These are phyloP conservation scores for Anneissia japonica DNA, from an alignment of 35 echinoderm and acorn worm genomes.

Conservation along the genomic window DNA sequence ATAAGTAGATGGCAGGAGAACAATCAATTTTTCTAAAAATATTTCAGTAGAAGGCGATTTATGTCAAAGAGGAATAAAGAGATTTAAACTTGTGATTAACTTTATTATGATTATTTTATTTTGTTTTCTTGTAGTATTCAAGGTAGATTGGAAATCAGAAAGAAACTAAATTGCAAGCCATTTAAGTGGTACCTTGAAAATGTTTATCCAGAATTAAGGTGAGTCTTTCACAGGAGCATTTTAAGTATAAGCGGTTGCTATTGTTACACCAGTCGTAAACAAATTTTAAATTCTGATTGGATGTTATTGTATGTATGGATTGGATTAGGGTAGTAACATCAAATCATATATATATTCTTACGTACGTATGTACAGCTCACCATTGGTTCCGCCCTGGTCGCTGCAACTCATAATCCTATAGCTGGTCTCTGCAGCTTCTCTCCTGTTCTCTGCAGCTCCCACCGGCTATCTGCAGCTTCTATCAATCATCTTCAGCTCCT, in stretches of 20 bases:
- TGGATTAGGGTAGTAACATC: not conserved
- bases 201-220: constrained; percentile 99
- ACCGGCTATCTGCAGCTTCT: too few species aligned
- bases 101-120: too few species aligned
- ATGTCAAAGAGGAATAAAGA: too few species aligned
- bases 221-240: not conserved
- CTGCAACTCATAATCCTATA: not conserved
- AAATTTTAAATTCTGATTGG: not conserved
- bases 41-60: too few species aligned
- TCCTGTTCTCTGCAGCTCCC: too few species aligned
- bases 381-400: not conserved
- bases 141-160: constrained; percentile 63
- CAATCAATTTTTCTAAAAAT: too few species aligned
- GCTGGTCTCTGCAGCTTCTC: too few species aligned
- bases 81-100: too few species aligned
- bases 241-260: not conserved
- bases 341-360: not conserved
- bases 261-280: not conserved
- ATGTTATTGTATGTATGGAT: not conserved
- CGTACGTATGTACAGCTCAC: not conserved
- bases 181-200: constrained; percentile 98
- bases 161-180: constrained; percentile 77
- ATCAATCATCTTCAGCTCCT: too few species aligned
- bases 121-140: constrained; percentile 74
- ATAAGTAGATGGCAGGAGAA: too few species aligned